Evolutionary conservation across 2,113 vertebrate genomes (phyloP).

Genomic region (Aspidoscelis tigris): DNA sequence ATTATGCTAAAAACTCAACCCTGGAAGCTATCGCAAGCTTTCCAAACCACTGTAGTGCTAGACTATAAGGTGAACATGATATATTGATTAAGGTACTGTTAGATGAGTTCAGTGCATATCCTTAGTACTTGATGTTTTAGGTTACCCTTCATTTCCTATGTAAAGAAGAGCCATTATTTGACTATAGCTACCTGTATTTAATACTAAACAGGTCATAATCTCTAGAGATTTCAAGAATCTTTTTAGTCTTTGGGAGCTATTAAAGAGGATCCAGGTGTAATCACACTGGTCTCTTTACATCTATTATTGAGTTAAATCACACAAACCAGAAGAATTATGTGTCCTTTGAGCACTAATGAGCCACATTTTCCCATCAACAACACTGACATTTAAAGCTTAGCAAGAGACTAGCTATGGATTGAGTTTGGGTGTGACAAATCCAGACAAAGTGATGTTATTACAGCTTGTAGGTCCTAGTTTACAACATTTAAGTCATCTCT

Average conservation of each 20-base stretch:
- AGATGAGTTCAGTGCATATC: conserved; percentile 41
- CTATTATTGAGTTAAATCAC: not conserved
- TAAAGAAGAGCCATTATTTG: conserved; percentile 27
- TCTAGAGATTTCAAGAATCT: not conserved
- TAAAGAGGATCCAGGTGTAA: not conserved
- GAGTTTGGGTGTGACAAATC: not conserved
- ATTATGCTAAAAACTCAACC: conserved; percentile 72
- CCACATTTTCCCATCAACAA: not conserved
- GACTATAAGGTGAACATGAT: conserved; percentile 48
- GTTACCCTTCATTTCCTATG: conserved; percentile 7
- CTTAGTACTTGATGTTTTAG: not conserved
- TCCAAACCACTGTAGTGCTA: conserved; percentile 44
- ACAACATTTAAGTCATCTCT: not conserved
- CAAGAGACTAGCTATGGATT: not conserved
- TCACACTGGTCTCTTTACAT: not conserved
- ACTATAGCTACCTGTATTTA: conserved; percentile 26
- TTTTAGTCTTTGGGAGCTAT: too few species aligned
- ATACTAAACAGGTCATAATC: not conserved
- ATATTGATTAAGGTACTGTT: conserved; percentile 53
- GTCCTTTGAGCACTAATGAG: too few species aligned
- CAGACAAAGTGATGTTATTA: not conserved
- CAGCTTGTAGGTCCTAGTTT: not conserved
- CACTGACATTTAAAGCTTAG: not conserved
- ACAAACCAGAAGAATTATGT: not conserved
- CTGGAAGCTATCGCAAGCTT: conserved; percentile 56